Conservation (phyloP, 2,113 vertebrate species). For the Dicentrarchus labrax region DNA sequence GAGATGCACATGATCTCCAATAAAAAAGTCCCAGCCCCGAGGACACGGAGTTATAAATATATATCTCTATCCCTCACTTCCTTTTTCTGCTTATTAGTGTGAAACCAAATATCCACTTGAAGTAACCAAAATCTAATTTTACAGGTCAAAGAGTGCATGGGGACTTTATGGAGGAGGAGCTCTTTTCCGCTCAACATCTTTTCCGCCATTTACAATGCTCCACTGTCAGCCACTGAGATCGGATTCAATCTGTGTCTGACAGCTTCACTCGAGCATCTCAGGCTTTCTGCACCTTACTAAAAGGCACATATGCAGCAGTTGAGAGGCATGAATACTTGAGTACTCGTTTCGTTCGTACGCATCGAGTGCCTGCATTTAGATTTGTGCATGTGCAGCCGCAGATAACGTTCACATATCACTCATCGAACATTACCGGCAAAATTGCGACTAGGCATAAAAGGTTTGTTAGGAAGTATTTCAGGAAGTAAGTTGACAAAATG, state of each 20-base stretch:
- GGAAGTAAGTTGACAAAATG: no score
- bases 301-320: neutral
- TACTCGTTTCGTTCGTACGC: no score
- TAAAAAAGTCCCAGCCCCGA: neutral
- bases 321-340: no score
- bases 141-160: slow-evolving; percentile 38
- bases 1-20: neutral
- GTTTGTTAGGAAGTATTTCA: no score
- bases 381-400: no score
- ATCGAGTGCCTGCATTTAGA: no score
- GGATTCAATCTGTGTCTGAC: neutral
- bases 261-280: neutral
- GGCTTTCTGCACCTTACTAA: neutral
- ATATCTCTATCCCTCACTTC: slow-evolving; percentile 3
- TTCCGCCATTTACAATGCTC: neutral
- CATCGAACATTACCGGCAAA: no score
- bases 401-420: no score
- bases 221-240: neutral
- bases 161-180: neutral
- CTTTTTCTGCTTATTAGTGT: slow-evolving; percentile 42
- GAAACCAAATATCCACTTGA: slow-evolving; percentile 44
- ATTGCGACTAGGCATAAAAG: no score
- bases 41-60: neutral
- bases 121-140: slow-evolving; percentile 39
- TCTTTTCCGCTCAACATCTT: neutral